Evolutionary conservation across 2,113 vertebrate genomes (phyloP), one percentile per base, ranked within the genome.

Genomic region (Eublepharis macularius): DNA sequence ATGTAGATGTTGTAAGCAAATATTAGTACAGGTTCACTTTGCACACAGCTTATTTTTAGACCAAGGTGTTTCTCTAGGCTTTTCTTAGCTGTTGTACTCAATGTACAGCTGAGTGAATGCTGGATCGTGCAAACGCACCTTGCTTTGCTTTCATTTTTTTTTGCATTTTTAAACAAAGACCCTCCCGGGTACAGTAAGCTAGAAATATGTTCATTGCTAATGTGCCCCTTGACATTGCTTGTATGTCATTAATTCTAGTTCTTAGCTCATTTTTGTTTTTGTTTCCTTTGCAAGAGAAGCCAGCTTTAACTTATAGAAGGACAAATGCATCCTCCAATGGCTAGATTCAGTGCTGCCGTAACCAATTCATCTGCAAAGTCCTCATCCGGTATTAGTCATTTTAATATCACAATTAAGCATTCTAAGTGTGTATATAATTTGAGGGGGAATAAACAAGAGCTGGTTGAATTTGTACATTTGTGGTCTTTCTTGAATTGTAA

Each of bases 281-380:
- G 6, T 26, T 21, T 19, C 21, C 4, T 13, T 57, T 68, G 66
- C 69, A 83, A 90, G 57, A 82, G 0, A 84, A 70, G 6, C 85
- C 79, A 76, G 73, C 88, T 43, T 70, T 82, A 65, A 92, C 19
- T 43, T 86, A 76, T 60, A 45, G 87, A 87, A 83, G 34, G 65
- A 41, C 73, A 82, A 74, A 73, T 87, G 69, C 69, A 45, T 68
- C 3, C 32, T 90, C 13, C 70, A 74, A 19, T 84, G 81, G 29
- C 60, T 82, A 88, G 4, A 5, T 11, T 88, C 83, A 80, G 36
- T 34, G 65, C 86, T 86, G 66, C 81, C 70, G 63, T 13, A 14
- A 77, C 10, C 54, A n/a, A 74, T 90, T 81, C 80, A 92, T 4
- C 45, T 86, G 60, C 86, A 93, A 87, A 47, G 66, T 41, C 16